Evolutionary conservation across 2,888 invertebrate genomes (phyloP), one percentile per base, ranked within the genome.

Genomic region (Cepaea hortensis): DNA sequence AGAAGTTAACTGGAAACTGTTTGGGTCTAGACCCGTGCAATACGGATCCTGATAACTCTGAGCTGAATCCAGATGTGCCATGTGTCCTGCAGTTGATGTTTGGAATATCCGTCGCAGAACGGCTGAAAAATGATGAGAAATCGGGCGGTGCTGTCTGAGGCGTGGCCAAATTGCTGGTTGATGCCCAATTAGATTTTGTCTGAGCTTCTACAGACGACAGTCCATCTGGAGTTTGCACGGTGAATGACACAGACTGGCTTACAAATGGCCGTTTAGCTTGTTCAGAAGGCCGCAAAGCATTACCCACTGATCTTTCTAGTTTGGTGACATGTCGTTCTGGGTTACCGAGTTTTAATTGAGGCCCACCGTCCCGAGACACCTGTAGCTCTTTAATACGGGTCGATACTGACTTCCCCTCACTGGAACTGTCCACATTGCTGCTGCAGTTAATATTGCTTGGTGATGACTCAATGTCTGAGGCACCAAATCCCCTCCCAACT

Each of bases 401-500:
- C 9, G n/a, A 35, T n/a, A 86, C 35, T 20, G 86, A 77, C 35
- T 77, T 81, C 50, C 46, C 72, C 35, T 86, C 83, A 15, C 18
- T 13, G 68, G 62, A 65, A 5, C 55, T 48, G 2, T 76, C 68
- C 18, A 35, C 46, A 15, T n/a, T 61, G 55, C n/a, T 85, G 73
- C 55, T 80, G 68, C n/a, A 72, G 55, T 70, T 85, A 15, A 5
- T 68, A 62, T 55, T 73, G 50, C 9, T 11, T 55, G 73, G 15
- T 18, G 20, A 68, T 61, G 65, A 46, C 35, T 70, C 70, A 9
- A 20, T 61, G 23, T 79, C 70, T 65, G 85, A 46, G 18, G 35
- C 9, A 61, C 46, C 35, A 50, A 65, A 73, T 20, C 80, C 90
- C 81, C 90, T 90, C 23, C 90, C 90, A 87, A 91, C 91, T 85